phyloP scores from a whole-genome alignment of 2,888 invertebrate species.

The Julus scandinavius region DNA sequence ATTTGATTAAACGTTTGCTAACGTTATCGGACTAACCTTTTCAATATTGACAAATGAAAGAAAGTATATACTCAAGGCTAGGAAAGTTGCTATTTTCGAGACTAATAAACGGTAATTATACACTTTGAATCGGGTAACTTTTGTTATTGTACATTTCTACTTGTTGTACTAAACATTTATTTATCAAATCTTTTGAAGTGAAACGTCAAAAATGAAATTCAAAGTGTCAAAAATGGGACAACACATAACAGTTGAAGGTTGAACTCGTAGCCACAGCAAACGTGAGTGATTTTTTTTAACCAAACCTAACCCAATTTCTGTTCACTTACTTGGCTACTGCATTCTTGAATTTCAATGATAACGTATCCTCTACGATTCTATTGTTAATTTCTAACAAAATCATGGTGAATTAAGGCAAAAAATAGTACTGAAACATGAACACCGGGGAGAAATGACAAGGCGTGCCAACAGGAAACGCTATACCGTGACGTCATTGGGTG shows the following conservation, averaged over 20 bases:
- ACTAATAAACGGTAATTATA: too few relatives aligned
- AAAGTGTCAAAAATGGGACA: too few relatives aligned
- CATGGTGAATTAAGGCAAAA: conserved; percentile 71
- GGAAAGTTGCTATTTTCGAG: too few relatives aligned
- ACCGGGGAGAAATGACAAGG: background rate
- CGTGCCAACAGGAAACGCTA: background rate
- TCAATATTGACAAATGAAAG: background rate
- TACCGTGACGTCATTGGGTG: background rate
- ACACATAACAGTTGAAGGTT: too few relatives aligned
- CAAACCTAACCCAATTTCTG: background rate
- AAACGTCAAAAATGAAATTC: too few relatives aligned
- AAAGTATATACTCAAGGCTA: too few relatives aligned
- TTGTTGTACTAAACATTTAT: too few relatives aligned
- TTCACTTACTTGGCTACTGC: conserved; percentile 90
- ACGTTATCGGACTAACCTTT: background rate
- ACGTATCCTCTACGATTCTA: conserved; percentile 97
- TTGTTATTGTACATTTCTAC: too few relatives aligned
- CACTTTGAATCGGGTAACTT: too few relatives aligned
- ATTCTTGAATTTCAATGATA: conserved; percentile 95
- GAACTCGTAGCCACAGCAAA: too few relatives aligned
- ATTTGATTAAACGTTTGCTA: background rate
- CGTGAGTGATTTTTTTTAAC: background rate
- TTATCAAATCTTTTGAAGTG: too few relatives aligned
- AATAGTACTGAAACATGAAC: background rate
- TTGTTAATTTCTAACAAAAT: conserved; percentile 99